These are phyloP conservation scores for Macroramphosus scolopax DNA, from an alignment of 2,797 vertebrate genomes.

Conservation along the genomic window DNA sequence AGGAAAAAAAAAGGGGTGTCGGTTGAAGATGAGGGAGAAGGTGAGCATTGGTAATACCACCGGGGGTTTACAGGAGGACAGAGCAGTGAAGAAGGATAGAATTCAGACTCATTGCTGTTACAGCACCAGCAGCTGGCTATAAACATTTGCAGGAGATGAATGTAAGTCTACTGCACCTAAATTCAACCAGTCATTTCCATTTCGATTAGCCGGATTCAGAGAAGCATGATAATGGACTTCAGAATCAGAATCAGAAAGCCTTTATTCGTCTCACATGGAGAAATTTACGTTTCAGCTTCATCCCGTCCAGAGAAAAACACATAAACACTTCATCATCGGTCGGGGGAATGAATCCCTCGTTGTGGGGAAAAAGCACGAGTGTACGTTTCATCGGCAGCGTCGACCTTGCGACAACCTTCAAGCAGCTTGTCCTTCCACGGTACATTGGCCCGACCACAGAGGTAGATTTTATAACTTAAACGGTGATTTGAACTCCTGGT, in stretches of 20 bases:
- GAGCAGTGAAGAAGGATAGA: not conserved
- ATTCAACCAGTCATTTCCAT: conserved; percentile 42
- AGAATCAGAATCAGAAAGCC: too few species aligned
- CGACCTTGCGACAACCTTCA: not conserved
- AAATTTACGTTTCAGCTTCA: too few species aligned
- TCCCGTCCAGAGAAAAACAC: too few species aligned
- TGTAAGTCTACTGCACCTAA: conserved; percentile 10
- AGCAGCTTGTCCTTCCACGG: too few species aligned
- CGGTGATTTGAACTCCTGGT: too few species aligned
- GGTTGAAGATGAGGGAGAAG: not conserved
- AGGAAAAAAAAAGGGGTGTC: not conserved
- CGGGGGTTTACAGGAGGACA: not conserved
- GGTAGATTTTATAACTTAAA: too few species aligned
- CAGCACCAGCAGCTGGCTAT: conserved; percentile 11
- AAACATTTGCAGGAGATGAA: conserved; percentile 19
- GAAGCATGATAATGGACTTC: conserved; percentile 10
- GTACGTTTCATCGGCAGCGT: conserved; percentile 7
- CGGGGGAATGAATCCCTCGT: conserved; percentile 17
- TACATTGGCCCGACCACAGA: too few species aligned
- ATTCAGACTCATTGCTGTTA: conserved; percentile 11
- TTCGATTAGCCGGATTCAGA: conserved; percentile 37
- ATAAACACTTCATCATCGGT: conserved; percentile 15
- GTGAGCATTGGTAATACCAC: not conserved
- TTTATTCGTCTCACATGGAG: too few species aligned
- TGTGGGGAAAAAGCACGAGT: not conserved